Evolutionary conservation across 2,113 vertebrate species (phyloP), one percentile per base, ranked within the genome.

Genomic region (Mustela nigripes): DNA sequence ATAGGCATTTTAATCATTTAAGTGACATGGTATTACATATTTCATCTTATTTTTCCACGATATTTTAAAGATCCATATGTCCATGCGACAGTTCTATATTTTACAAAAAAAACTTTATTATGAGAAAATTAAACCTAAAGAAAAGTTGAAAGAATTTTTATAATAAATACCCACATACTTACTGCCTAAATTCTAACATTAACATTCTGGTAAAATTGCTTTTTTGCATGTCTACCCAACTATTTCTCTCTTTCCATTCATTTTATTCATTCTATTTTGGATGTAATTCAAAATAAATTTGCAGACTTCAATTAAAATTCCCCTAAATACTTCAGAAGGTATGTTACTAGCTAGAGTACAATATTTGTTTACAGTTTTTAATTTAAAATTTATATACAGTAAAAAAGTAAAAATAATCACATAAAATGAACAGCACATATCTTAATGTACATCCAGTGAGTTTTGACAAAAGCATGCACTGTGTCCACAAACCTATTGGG

Each of bases 221-320:
- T 78, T 63, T 58, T 26, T 78, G 36, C 33, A 11, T 50, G 69
- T 11, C 50, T 93, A n/a, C 50, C 50, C 42, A 89, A 63, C 19
- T 31, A 62, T 45, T 96, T 69, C 50, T 56, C 14, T 94, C 19
- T 94, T 95, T 58, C 65, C 56, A 90, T 80, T 82, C 87, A 85
- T 58, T 39, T 39, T 39, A 39, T 39, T 39, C 39, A 39, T 89
- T 88, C 33, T 71, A 79, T 69, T 96, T 96, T 22, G 60, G 74
- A 83, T 88, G 21, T 28, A 94, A 56, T 86, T 96, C 95, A 96
- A 89, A 94, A 63, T 87, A 89, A 84, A 96, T 84, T 92, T 81
- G 88, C 11, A 94, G 71, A 74, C 69, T 96, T 95, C 53, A 95
- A n/a, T 45, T 76, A 71, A 90, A 90, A 80, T 94, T 87, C 36